Conservation (phyloP, 2,797 vertebrate species). For the Caiman crocodilus region DNA sequence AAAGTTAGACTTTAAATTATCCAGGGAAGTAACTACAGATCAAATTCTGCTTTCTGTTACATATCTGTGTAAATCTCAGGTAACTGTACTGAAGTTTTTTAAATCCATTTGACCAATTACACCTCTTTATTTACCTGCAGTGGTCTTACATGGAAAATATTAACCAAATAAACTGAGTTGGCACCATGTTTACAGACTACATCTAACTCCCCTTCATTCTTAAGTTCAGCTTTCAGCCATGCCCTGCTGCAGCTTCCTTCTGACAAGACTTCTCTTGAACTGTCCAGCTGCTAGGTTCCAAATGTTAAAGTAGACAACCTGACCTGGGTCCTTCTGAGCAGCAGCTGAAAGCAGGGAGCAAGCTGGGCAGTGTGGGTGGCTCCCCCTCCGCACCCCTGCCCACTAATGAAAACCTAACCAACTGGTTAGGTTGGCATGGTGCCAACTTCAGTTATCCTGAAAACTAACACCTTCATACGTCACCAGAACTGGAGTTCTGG, state of each 20-base stretch:
- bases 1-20: neutral
- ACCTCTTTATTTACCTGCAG: neutral
- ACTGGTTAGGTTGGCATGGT: too few relatives aligned
- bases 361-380: too few relatives aligned
- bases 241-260: neutral
- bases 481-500: neutral
- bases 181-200: neutral
- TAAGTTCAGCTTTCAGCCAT: neutral
- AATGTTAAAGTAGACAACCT: neutral
- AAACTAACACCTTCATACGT: neutral
- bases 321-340: too few relatives aligned
- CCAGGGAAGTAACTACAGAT: neutral
- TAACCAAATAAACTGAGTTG: neutral
- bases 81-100: neutral
- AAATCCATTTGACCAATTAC: neutral
- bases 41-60: neutral
- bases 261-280: neutral
- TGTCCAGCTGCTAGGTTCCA: neutral
- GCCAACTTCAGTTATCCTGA: too few relatives aligned
- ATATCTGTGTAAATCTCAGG: neutral
- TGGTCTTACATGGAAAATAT: neutral
- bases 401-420: too few relatives aligned
- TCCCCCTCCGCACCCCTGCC: too few relatives aligned
- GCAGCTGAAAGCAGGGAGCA: too few relatives aligned
- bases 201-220: neutral